These are phyloP conservation scores for Auanema sp. DNA, from an alignment of 2,888 invertebrate species.

Conservation along the genomic window DNA sequence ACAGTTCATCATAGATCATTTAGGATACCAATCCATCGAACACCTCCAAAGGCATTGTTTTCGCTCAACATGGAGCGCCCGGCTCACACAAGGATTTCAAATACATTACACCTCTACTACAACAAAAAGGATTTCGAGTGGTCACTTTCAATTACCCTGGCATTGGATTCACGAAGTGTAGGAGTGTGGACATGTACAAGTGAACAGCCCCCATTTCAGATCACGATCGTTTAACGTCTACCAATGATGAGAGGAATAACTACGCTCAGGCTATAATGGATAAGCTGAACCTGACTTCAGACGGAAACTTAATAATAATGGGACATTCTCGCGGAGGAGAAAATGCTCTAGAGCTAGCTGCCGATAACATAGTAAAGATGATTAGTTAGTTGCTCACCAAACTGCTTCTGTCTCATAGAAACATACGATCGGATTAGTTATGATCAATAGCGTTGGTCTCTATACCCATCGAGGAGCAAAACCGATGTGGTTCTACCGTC, in stretches of 20 bases:
- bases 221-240: slow-evolving; percentile 22
- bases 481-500: slow-evolving; percentile 21
- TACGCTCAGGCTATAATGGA: slow-evolving; percentile 30
- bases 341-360: slow-evolving; percentile 30
- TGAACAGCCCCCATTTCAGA: slow-evolving; percentile 4
- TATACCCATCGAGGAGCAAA: slow-evolving; percentile 35
- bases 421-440: slow-evolving; percentile 28
- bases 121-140: slow-evolving; percentile 29
- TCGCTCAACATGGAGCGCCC: slow-evolving; percentile 43
- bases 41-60: slow-evolving; percentile 33
- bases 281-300: slow-evolving; percentile 19
- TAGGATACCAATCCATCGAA: slow-evolving; percentile 38
- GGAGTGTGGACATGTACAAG: background rate
- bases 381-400: too few relatives aligned
- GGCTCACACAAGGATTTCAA: slow-evolving; percentile 51
- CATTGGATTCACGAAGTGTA: slow-evolving; percentile 28
- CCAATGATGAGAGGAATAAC: slow-evolving; percentile 34
- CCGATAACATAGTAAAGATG: slow-evolving; percentile 10
- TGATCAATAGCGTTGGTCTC: slow-evolving; percentile 38
- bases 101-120: slow-evolving; percentile 31
- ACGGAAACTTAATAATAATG: slow-evolving; percentile 24
- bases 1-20: background rate
- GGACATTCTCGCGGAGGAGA: slow-evolving; percentile 42
- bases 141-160: slow-evolving; percentile 50
- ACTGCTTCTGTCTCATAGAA: slow-evolving; percentile 13